Evolutionary conservation across 2,797 vertebrate genomes (phyloP).

Genomic region (Stomatorhinus walkeri): DNA sequence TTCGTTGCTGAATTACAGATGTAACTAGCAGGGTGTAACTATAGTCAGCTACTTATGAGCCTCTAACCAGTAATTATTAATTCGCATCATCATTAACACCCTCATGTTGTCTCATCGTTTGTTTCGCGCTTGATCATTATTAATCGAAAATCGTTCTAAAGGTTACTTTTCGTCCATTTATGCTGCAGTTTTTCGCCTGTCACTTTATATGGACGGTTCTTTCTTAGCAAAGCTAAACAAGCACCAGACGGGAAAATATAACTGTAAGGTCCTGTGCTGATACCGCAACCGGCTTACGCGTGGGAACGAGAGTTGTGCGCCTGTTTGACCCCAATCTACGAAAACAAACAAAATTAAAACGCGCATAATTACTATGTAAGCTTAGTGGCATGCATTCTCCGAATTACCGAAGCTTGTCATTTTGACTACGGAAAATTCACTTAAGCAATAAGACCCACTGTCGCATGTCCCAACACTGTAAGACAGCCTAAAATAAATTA

Average conservation of each 20-base stretch:
- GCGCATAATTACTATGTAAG: background rate
- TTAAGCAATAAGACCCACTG: background rate
- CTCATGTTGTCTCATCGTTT: background rate
- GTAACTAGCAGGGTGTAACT: background rate
- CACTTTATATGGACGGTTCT: background rate
- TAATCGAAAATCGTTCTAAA: background rate
- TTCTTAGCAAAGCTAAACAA: background rate
- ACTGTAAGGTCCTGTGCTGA: background rate
- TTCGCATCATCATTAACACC: background rate
- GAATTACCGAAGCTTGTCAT: background rate
- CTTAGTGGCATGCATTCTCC: background rate
- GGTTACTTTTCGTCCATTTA: background rate
- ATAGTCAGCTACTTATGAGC: background rate
- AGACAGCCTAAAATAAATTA: background rate
- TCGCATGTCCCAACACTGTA: background rate
- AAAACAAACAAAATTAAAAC: slow-evolving; percentile 7
- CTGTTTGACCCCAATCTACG: background rate
- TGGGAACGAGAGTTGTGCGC: background rate
- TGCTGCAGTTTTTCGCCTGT: background rate
- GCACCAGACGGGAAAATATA: background rate
- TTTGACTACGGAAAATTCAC: background rate
- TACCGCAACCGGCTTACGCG: background rate
- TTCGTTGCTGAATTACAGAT: background rate
- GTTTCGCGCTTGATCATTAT: background rate
- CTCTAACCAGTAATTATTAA: background rate